Conservation (phyloP, 2,888 invertebrate species). For the Pheosia gnoma region DNA sequence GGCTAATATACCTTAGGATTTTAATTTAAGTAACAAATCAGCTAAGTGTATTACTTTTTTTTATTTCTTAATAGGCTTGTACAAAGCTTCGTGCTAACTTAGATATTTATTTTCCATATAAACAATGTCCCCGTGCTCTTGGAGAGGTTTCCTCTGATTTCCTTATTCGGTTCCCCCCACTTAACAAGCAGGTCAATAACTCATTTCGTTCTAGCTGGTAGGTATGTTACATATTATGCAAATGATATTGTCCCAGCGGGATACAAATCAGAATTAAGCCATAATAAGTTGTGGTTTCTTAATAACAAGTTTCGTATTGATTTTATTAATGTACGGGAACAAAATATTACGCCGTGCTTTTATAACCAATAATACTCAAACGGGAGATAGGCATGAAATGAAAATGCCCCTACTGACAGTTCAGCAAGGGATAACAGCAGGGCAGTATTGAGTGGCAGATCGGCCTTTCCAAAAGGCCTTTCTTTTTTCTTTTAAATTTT, state of each 20-base stretch:
- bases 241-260: slow-evolving; percentile 1
- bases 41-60: no score
- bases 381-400: no score
- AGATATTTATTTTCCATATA: not conserved
- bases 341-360: no score
- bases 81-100: not conserved
- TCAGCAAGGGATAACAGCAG: no score
- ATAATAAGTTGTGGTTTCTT: slow-evolving; percentile 15
- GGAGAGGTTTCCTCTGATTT: not conserved
- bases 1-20: no score
- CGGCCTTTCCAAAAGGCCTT: not conserved
- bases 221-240: not conserved
- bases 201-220: not conserved
- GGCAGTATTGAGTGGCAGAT: not conserved
- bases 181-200: not conserved
- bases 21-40: not conserved
- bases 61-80: not conserved
- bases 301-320: not conserved
- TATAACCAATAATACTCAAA: no score
- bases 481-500: no score
- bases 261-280: slow-evolving; percentile 1
- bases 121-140: not conserved
- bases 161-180: not conserved
- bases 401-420: no score
- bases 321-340: no score